phyloP scores from a whole-genome alignment of 2,888 invertebrate species.

The Falcaria lacertinaria region DNA sequence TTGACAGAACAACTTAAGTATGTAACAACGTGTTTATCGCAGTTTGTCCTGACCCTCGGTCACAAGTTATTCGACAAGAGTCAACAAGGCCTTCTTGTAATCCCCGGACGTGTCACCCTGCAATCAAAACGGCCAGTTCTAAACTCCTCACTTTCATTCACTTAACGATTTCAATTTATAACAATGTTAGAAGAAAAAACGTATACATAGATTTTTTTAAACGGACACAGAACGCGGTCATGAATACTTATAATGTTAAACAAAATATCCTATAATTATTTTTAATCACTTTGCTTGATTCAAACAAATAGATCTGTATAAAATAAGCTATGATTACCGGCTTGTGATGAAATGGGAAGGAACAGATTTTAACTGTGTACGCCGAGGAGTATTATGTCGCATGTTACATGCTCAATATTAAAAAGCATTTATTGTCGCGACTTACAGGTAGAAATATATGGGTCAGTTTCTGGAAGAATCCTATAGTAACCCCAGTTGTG shows the following conservation, averaged over 20 bases:
- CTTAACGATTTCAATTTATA: background rate
- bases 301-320: conserved; percentile 55
- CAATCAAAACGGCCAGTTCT: conserved; percentile 75
- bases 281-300: background rate
- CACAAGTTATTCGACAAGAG: conserved; percentile 84
- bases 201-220: background rate
- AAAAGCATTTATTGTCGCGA: conserved; percentile 3
- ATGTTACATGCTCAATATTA: conserved; percentile 19
- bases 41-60: conserved; percentile 20
- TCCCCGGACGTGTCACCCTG: conserved; percentile 96
- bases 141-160: conserved; percentile 27
- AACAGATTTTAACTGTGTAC: background rate
- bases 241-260: conserved; percentile 1
- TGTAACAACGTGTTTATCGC: conserved; percentile 39
- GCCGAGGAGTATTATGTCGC: background rate
- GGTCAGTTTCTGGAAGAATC: conserved; percentile 46
- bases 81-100: conserved; percentile 94
- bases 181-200: conserved; percentile 1
- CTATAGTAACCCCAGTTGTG: conserved; percentile 2
- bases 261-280: background rate
- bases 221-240: background rate
- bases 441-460: conserved; percentile 27
- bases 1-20: conserved; percentile 64
- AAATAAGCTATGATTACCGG: conserved; percentile 11
- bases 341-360: conserved; percentile 4